phyloP scores from a whole-genome alignment of 1,140 invertebrate genomes.

The Hylaeus volcanicus region DNA sequence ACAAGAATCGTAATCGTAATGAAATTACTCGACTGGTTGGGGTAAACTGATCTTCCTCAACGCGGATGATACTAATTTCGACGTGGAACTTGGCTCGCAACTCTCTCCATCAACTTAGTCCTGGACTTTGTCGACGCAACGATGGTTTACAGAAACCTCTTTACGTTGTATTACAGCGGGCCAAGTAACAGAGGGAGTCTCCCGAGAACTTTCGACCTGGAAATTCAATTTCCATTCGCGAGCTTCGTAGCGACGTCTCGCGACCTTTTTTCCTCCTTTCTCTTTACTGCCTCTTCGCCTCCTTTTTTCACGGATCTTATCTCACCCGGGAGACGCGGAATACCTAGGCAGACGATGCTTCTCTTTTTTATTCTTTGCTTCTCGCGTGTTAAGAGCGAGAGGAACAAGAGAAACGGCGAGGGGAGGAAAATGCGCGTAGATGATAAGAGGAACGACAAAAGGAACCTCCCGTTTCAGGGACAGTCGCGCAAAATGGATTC shows the following conservation, averaged over 20 bases:
- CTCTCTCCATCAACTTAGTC: slow-evolving; percentile 6
- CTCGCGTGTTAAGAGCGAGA: slow-evolving; percentile 13
- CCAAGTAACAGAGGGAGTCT: slow-evolving; percentile 54
- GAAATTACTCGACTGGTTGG: neutral
- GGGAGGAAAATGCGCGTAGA: neutral
- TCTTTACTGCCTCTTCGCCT: neutral
- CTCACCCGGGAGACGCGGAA: slow-evolving; percentile 51
- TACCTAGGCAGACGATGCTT: slow-evolving; percentile 43
- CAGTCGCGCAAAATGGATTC: no score
- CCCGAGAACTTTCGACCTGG: slow-evolving; percentile 65
- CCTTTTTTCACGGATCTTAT: slow-evolving; percentile 53
- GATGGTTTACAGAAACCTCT: slow-evolving; percentile 40
- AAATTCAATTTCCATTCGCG: slow-evolving; percentile 66
- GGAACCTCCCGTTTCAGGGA: neutral
- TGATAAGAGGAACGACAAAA: slow-evolving; percentile 10
- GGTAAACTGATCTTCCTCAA: neutral
- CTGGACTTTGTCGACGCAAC: slow-evolving; percentile 12
- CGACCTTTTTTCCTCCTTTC: slow-evolving; percentile 33
- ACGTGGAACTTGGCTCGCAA: neutral
- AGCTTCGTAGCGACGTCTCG: slow-evolving; percentile 48
- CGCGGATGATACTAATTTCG: slow-evolving; percentile 24
- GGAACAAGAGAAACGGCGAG: neutral
- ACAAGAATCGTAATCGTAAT: neutral
- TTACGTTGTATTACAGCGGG: slow-evolving; percentile 31
- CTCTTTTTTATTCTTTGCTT: slow-evolving; percentile 9